Evolutionary conservation across 2,113 vertebrate genomes (phyloP).

Genomic region (Xiphias gladius): DNA sequence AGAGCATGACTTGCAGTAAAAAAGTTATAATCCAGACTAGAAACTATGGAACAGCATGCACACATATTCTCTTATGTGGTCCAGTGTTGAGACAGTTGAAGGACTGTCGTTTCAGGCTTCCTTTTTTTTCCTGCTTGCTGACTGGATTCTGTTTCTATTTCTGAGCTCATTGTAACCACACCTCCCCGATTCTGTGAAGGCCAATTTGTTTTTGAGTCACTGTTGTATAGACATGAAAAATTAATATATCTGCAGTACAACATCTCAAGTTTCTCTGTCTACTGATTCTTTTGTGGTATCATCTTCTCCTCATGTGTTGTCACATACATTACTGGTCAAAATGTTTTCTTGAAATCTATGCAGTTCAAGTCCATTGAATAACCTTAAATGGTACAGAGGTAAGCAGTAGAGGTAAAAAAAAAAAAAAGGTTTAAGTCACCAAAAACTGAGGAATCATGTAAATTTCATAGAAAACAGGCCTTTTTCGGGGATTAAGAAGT

Average conservation of each 20-base stretch:
- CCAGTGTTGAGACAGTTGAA: neutral
- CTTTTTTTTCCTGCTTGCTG: conserved; percentile 6
- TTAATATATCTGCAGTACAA: conserved; percentile 47
- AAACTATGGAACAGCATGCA: neutral
- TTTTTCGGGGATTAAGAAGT: too few species aligned
- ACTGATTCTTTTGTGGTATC: conserved; percentile 40
- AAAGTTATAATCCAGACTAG: neutral
- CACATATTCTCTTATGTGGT: neutral
- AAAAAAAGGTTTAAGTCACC: too few species aligned
- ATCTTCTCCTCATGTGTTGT: conserved; percentile 47
- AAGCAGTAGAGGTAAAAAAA: too few species aligned
- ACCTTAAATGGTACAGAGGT: too few species aligned
- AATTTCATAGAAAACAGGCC: too few species aligned
- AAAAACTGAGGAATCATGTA: too few species aligned
- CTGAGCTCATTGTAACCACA: conserved; percentile 35
- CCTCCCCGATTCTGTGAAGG: conserved; percentile 23
- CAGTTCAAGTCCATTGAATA: too few species aligned
- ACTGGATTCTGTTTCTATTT: conserved; percentile 16
- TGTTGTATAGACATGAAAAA: conserved; percentile 58
- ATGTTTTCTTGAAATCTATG: too few species aligned
- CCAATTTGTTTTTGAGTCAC: conserved; percentile 50
- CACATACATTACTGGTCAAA: neutral
- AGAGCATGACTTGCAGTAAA: conserved; percentile 12
- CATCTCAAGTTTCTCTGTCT: conserved; percentile 39
- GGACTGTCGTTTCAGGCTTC: conserved; percentile 10